These are phyloP conservation scores for Apodemus agrarius DNA, from an alignment of 2,797 vertebrate species.

Conservation along the genomic window DNA sequence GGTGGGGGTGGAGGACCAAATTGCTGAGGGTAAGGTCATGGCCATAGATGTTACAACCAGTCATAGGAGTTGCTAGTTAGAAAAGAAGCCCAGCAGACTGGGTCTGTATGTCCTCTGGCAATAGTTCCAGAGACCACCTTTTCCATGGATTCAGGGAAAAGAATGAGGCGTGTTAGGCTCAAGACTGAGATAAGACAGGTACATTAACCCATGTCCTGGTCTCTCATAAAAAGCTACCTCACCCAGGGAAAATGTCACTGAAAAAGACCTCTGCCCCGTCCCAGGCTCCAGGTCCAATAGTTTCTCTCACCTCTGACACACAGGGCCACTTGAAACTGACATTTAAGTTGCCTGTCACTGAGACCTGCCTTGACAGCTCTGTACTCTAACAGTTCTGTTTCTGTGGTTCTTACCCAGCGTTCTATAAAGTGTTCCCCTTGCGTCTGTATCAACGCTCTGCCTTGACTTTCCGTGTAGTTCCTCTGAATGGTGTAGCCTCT, in stretches of 20 bases:
- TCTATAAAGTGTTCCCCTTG: background rate
- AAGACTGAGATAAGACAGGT: background rate
- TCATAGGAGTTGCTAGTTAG: too few species aligned
- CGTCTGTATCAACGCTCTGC: background rate
- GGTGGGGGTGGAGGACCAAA: background rate
- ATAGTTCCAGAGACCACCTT: background rate
- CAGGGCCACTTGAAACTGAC: background rate
- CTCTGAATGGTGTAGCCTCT: background rate
- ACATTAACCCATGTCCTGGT: background rate
- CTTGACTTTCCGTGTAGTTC: background rate
- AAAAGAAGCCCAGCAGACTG: background rate
- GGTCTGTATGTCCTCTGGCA: background rate
- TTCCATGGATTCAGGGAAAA: background rate
- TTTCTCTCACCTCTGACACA: background rate
- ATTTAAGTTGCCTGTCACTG: background rate
- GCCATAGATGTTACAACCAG: background rate
- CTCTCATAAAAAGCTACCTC: background rate
- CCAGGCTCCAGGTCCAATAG: background rate
- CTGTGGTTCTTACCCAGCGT: background rate
- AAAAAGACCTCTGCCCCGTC: background rate
- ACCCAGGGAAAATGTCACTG: background rate
- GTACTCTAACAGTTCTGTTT: background rate
- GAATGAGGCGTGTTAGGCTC: background rate
- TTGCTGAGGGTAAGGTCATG: background rate
- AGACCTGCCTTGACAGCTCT: background rate